A percentile compares a stretch with the other conserved stretches of the same genome.
Evolutionary conservation across 2,113 vertebrate genomes (phyloP).

Genomic region (Vidua chalybeata): DNA sequence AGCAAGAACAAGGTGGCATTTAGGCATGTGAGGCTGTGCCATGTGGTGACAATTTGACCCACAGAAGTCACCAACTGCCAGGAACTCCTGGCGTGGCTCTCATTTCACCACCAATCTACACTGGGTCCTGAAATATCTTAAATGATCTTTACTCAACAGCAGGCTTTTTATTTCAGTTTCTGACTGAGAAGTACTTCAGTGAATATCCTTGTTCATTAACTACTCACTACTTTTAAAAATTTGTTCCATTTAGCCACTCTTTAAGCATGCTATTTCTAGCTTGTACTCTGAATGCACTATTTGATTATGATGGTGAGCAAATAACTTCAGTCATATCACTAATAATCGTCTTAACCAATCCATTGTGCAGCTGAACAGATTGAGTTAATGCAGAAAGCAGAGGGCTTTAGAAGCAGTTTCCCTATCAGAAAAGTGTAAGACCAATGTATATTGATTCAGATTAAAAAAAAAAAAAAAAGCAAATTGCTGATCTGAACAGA

Average conservation of each 20-base stretch:
- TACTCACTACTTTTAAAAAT: neutral
- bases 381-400: neutral
- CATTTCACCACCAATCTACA: neutral
- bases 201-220: neutral
- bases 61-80: neutral
- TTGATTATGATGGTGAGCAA: neutral
- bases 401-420: neutral
- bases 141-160: neutral
- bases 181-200: neutral
- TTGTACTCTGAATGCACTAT: neutral
- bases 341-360: neutral
- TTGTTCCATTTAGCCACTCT: neutral
- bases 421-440: neutral
- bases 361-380: neutral
- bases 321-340: neutral
- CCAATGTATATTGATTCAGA: neutral
- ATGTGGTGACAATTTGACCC: neutral
- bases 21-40: neutral
- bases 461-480: neutral
- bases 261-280: neutral
- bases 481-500: slow-evolving; percentile 8
- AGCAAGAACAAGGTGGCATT: neutral
- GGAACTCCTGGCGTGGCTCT: neutral
- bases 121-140: neutral
- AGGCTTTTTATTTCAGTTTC: neutral